These are phyloP conservation scores for Ara ararauna DNA, from an alignment of 2,797 vertebrate species.

Conservation along the genomic window DNA sequence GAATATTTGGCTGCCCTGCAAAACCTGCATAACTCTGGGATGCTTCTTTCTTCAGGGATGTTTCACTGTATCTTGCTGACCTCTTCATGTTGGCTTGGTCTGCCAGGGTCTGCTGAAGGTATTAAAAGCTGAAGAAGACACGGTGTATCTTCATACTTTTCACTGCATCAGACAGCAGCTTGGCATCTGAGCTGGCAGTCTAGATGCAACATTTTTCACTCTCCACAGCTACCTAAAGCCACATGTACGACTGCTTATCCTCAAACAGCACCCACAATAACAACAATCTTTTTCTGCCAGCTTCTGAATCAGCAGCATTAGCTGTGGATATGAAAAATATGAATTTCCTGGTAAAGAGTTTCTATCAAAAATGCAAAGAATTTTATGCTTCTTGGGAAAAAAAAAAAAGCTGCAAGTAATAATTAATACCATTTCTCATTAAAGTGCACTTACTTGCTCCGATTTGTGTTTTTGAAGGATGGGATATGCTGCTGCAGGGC, in stretches of 20 bases:
- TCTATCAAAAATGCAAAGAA: not conserved
- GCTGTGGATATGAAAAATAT: not conserved
- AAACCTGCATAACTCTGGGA: not conserved
- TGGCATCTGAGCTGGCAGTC: not conserved
- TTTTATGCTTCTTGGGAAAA: not conserved
- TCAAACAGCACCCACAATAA: not conserved
- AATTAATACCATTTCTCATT: not conserved
- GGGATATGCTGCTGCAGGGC: not conserved
- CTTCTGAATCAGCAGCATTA: not conserved
- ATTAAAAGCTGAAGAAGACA: not conserved
- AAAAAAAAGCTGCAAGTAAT: not conserved
- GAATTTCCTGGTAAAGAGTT: not conserved
- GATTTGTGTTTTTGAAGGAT: not conserved
- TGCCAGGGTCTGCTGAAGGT: not conserved
- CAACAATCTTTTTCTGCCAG: not conserved
- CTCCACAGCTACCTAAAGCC: not conserved
- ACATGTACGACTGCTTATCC: accelerated
- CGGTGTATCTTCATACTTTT: not conserved
- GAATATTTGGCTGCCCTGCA: conserved; percentile 6
- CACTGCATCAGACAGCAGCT: not conserved
- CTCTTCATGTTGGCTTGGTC: not conserved
- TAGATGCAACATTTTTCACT: not conserved
- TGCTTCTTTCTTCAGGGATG: not conserved
- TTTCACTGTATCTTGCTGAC: not conserved
- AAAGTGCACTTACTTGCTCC: not conserved